Evolutionary conservation across 1,140 invertebrate species (phyloP).

Genomic region (Conus ventricosus): DNA sequence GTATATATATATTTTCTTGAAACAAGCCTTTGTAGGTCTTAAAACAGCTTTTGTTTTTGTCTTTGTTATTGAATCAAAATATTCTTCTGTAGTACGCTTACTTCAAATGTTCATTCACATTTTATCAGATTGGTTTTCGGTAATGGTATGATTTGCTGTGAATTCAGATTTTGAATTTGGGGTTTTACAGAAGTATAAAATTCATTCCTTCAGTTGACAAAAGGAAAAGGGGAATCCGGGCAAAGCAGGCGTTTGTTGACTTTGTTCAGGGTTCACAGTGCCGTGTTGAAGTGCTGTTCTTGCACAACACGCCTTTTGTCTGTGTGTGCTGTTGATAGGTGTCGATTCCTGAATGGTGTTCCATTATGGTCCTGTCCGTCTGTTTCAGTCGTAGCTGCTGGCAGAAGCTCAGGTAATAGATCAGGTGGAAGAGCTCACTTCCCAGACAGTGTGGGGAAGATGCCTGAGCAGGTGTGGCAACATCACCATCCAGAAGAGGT

Average conservation of each 20-base stretch:
- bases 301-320: neutral
- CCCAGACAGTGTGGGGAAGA: neutral
- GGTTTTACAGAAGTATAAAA: no score
- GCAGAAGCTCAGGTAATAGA: neutral
- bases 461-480: neutral
- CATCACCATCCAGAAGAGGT: neutral
- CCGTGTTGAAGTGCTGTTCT: neutral
- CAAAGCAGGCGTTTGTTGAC: neutral
- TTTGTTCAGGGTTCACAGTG: neutral
- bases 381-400: slow-evolving; percentile 9
- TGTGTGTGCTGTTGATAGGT: neutral
- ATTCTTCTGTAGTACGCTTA: no score
- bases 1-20: no score
- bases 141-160: neutral
- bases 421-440: neutral
- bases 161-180: neutral
- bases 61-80: no score
- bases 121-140: neutral
- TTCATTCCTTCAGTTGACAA: no score
- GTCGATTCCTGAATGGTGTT: neutral
- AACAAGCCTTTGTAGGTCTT: no score
- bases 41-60: no score
- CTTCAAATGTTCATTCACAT: neutral
- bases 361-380: neutral
- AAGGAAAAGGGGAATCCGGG: no score